These are phyloP conservation scores for Lordiphosa fenestrarum DNA, from an alignment of 2,888 invertebrate genomes.

Conservation along the genomic window DNA sequence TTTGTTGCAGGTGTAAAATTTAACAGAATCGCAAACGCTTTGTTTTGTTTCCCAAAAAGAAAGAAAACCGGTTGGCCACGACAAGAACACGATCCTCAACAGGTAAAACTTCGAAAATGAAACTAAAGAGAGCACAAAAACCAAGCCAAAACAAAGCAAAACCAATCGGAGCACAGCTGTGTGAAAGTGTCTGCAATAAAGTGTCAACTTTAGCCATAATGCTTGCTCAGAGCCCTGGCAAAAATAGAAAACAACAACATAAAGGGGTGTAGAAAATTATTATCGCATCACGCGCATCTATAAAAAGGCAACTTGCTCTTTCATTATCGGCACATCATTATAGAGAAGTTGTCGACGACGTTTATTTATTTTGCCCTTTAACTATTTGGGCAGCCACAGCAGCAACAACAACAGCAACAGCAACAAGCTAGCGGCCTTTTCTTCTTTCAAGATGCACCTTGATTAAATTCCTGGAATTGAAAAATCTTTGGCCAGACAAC, in stretches of 20 bases:
- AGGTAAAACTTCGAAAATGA: not conserved
- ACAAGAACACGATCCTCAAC: not conserved
- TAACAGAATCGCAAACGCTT: conserved; percentile 12
- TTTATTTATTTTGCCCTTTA: conserved; percentile 65
- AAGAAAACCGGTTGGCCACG: not conserved
- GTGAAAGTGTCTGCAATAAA: conserved; percentile 4
- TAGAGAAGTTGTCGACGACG: conserved; percentile 40
- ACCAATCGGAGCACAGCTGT: not conserved
- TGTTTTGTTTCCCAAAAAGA: too few species aligned
- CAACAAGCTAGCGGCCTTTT: conserved; percentile 34
- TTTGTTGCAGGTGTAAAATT: conserved; percentile 26
- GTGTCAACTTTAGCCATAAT: conserved; percentile 20
- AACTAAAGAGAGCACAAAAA: too few species aligned
- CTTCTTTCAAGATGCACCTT: conserved; percentile 56
- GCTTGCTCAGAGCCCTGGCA: not conserved
- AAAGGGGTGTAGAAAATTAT: conserved; percentile 42
- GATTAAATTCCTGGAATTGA: conserved; percentile 64
- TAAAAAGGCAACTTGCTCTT: conserved; percentile 50
- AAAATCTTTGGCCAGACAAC: conserved; percentile 35
- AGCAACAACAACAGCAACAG: conserved; percentile 13
- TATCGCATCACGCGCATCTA: conserved; percentile 63
- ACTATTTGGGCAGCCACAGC: conserved; percentile 57
- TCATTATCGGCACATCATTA: conserved; percentile 61
- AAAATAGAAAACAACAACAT: not conserved
- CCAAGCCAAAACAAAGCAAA: not conserved